phyloP scores from a whole-genome alignment of 2,888 invertebrate genomes.

The Amphipoea oculea region DNA sequence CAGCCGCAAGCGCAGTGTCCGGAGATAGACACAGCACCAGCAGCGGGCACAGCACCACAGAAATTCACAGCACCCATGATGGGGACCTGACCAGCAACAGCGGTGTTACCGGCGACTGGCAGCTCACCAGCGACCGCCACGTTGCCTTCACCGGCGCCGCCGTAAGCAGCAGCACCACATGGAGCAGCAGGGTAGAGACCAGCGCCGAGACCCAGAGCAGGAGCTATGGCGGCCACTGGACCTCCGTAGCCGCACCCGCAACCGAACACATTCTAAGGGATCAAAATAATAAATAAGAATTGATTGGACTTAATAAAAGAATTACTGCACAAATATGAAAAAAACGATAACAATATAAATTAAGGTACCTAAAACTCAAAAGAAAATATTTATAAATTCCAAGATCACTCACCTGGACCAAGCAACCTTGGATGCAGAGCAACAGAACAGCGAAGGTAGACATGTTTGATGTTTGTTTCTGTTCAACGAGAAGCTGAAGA shows the following conservation, averaged over 20 bases:
- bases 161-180: not conserved
- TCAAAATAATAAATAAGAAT: too few species aligned
- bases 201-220: constrained; percentile 54
- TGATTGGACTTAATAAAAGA: too few species aligned
- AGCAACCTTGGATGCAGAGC: constrained; percentile 13
- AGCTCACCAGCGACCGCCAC: constrained; percentile 69
- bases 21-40: constrained; percentile 5
- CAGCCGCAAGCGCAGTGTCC: constrained; percentile 24
- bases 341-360: too few species aligned
- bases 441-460: constrained; percentile 13
- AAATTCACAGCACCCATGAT: constrained; percentile 70
- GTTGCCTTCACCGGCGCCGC: constrained; percentile 69
- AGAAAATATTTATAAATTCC: too few species aligned
- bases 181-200: not conserved
- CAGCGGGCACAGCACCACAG: not conserved
- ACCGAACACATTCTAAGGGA: not conserved
- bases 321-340: too few species aligned
- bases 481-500: not conserved
- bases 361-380: not conserved
- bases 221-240: not conserved
- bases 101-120: constrained; percentile 53
- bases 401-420: constrained; percentile 8
- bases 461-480: not conserved
- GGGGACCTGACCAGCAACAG: constrained; percentile 48
- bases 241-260: constrained; percentile 8